Conservation (phyloP, 2,113 vertebrate genomes). For the Himantopus leucocephalus region DNA sequence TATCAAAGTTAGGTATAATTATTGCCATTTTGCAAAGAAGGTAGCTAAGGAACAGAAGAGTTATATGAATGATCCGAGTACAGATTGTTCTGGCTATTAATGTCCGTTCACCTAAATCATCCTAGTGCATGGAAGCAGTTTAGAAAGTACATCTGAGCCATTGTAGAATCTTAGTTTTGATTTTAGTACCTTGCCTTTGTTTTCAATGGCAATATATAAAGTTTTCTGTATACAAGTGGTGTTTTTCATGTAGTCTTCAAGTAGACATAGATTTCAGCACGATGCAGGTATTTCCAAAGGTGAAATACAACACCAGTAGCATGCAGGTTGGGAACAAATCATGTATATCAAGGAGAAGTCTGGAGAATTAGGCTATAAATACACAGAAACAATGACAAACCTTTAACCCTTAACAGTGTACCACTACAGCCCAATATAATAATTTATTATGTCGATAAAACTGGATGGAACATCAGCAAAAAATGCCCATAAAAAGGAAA, state of each 20-base stretch:
- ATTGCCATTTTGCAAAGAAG: neutral
- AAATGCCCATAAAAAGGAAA: neutral
- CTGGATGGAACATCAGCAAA: neutral
- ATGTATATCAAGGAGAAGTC: slow-evolving; percentile 2
- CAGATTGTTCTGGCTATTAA: neutral
- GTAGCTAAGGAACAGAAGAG: neutral
- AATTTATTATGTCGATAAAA: slow-evolving; percentile 49
- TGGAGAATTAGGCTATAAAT: slow-evolving; percentile 41
- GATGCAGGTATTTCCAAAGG: neutral
- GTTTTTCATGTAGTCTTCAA: neutral
- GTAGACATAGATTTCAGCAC: neutral
- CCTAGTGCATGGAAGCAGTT: neutral
- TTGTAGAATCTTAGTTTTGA: neutral
- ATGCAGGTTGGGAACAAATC: neutral
- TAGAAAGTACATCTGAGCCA: neutral
- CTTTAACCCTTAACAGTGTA: slow-evolving; percentile 32
- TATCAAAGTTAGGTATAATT: neutral
- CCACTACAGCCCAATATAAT: neutral
- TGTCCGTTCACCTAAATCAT: neutral
- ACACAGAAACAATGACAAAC: slow-evolving; percentile 47
- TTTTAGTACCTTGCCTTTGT: neutral
- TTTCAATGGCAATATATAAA: neutral
- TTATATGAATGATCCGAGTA: neutral
- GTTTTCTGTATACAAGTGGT: neutral
- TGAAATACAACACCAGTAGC: neutral